Conservation (phyloP, 2,888 invertebrate genomes). For the Cantharis lateralis region DNA sequence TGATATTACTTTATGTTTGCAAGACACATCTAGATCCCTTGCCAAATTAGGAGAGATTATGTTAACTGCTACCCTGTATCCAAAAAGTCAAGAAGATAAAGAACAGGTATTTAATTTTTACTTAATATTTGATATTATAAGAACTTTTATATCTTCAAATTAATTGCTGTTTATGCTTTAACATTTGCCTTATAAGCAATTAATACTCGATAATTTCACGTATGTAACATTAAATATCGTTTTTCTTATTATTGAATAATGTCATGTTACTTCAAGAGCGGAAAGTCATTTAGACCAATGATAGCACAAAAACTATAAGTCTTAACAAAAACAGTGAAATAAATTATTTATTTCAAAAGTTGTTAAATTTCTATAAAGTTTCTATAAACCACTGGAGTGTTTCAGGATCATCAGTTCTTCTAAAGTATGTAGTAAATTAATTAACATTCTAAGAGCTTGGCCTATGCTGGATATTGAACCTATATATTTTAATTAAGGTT, state of each 20-base stretch:
- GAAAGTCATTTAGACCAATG: background rate
- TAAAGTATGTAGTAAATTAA: background rate
- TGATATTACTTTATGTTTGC: constrained; percentile 79
- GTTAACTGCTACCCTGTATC: constrained; percentile 84
- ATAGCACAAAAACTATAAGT: too few relatives aligned
- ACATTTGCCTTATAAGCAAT: background rate
- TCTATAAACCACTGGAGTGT: too few relatives aligned
- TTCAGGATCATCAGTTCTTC: background rate
- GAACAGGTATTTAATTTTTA: constrained; percentile 72
- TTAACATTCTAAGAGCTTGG: background rate
- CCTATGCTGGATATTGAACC: background rate
- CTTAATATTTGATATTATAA: background rate
- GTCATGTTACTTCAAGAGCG: background rate
- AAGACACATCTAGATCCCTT: constrained; percentile 73
- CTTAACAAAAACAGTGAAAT: background rate
- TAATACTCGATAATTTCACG: background rate
- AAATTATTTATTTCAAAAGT: background rate
- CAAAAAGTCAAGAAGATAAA: constrained; percentile 91
- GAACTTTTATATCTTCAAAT: background rate
- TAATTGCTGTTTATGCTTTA: too few relatives aligned
- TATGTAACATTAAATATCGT: background rate
- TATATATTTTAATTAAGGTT: background rate
- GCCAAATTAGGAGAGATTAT: constrained; percentile 80
- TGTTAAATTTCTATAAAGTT: too few relatives aligned
- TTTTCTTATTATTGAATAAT: background rate